Conservation (phyloP, 2,797 vertebrate species). For the Anguilla obscura region DNA sequence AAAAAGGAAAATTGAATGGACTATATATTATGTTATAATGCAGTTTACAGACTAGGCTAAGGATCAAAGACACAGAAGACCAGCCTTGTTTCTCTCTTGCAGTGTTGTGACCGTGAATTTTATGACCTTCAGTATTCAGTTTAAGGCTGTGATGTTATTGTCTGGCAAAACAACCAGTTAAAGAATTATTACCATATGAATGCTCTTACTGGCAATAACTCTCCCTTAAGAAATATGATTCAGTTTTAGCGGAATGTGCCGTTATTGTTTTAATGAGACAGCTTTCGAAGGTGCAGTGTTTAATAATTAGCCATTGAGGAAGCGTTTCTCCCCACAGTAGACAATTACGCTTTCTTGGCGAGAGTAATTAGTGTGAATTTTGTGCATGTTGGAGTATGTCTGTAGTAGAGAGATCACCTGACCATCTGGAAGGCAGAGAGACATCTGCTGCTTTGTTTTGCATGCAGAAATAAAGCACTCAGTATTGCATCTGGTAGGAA, state of each 20-base stretch:
- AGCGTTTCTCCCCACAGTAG: background rate
- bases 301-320: background rate
- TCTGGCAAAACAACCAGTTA: background rate
- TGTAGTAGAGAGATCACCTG: background rate
- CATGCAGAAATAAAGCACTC: background rate
- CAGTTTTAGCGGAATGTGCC: background rate
- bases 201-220: background rate
- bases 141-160: background rate
- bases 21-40: background rate
- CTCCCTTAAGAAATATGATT: background rate
- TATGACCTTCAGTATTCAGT: background rate
- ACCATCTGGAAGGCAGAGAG: background rate
- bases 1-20: background rate
- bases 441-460: conserved; percentile 2
- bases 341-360: background rate
- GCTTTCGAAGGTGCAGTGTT: background rate
- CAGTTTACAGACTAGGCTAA: background rate
- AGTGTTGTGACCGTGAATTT: background rate
- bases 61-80: background rate
- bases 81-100: background rate
- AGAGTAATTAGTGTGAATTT: background rate
- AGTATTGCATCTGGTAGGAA: background rate
- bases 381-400: background rate
- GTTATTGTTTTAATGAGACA: background rate
- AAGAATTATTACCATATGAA: conserved; percentile 9